Conservation (phyloP, 2,797 vertebrate genomes). For the Gallinago stenura region DNA sequence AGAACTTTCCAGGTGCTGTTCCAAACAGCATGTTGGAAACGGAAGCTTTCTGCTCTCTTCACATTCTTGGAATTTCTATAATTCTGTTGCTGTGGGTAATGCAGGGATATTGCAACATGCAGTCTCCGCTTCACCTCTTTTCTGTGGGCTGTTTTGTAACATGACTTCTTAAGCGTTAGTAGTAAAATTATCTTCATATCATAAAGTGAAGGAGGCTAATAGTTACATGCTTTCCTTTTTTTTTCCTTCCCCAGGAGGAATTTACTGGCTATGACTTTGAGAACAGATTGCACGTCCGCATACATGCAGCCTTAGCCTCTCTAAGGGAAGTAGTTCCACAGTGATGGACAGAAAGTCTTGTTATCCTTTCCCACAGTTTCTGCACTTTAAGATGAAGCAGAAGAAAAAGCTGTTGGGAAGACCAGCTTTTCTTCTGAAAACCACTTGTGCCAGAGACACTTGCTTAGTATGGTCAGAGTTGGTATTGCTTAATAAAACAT, state of each 20-base stretch:
- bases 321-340: constrained; percentile 87
- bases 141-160: background rate
- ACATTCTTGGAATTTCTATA: background rate
- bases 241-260: constrained; percentile 85
- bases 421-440: constrained; percentile 76
- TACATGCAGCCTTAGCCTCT: constrained; percentile 94
- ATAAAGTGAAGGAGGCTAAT: background rate
- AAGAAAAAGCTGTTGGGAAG: constrained; percentile 73
- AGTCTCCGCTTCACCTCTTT: background rate
- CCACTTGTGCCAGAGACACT: constrained; percentile 76
- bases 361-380: constrained; percentile 63
- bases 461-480: constrained; percentile 44
- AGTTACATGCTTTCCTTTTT: background rate
- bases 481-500: constrained; percentile 48
- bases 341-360: constrained; percentile 71
- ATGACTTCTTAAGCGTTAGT: background rate
- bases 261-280: constrained; percentile 97
- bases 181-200: background rate
- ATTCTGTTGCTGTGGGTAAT: background rate
- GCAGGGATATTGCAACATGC: background rate
- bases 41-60: background rate
- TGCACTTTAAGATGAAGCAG: constrained; percentile 77
- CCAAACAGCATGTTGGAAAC: background rate
- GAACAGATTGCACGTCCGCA: constrained; percentile 96
- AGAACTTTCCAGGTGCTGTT: background rate